Percentiles rank a stretch among this genome's conserved stretches.
Conservation (phyloP, 1,140 invertebrate genomes). For the Musca vetustissima region DNA sequence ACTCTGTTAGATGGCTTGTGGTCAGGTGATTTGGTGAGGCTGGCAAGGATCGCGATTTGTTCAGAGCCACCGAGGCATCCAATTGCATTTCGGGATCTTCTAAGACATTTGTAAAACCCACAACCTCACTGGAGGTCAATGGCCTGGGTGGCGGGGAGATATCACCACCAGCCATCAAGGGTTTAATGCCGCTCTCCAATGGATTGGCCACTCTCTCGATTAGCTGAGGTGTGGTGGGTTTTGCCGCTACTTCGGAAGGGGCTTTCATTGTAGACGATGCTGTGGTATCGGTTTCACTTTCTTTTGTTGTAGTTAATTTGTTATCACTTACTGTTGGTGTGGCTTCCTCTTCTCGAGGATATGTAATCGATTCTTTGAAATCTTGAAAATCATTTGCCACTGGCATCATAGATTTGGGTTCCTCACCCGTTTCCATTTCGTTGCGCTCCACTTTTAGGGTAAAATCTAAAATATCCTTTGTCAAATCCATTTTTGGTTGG, state of each 20-base stretch:
- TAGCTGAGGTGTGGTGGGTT: not conserved
- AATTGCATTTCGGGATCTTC: constrained; percentile 43
- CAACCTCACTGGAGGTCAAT: constrained; percentile 49
- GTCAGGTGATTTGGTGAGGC: constrained; percentile 44
- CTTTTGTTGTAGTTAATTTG: not conserved
- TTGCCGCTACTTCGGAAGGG: not conserved
- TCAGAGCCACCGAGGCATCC: constrained; percentile 32
- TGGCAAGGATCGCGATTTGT: constrained; percentile 48
- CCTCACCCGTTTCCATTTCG: not conserved
- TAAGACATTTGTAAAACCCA: constrained; percentile 34
- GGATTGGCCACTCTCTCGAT: not conserved
- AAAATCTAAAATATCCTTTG: constrained; percentile 50
- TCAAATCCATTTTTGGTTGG: constrained; percentile 44
- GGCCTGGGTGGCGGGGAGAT: constrained; percentile 49
- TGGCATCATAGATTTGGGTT: constrained; percentile 9
- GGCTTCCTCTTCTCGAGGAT: constrained; percentile 8
- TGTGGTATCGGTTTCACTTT: not conserved
- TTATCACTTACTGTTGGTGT: not conserved
- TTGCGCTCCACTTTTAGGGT: constrained; percentile 36
- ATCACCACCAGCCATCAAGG: constrained; percentile 1
- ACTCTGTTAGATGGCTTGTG: constrained; percentile 36
- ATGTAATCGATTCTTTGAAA: not conserved
- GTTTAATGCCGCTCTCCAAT: not conserved
- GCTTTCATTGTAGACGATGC: not conserved
- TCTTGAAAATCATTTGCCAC: constrained; percentile 1